phyloP scores from a whole-genome alignment of 2,797 vertebrate genomes.

The Pantherophis alleghaniensis region DNA sequence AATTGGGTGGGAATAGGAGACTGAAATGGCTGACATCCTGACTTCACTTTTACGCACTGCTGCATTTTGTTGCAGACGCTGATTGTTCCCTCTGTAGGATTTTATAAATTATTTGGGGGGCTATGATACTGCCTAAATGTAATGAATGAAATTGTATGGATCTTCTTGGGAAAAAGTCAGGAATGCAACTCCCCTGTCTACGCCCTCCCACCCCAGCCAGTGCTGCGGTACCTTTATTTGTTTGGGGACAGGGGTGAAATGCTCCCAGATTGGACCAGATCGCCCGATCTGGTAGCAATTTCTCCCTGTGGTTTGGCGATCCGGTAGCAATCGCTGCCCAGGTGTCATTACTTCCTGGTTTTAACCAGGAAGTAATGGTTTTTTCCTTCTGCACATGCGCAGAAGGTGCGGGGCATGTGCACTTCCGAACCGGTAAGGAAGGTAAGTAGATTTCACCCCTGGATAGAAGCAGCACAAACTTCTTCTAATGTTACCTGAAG shows the following conservation, averaged over 20 bases:
- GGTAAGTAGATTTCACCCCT: no score
- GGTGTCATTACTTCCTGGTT: no score
- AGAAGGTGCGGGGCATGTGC: no score
- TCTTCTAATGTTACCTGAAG: constrained; percentile 42
- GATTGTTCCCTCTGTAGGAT: neutral
- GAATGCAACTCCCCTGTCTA: no score
- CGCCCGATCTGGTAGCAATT: no score
- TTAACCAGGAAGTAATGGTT: no score
- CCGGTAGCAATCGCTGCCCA: no score
- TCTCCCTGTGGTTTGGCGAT: no score
- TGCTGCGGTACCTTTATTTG: neutral
- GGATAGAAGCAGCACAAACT: neutral
- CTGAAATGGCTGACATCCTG: neutral
- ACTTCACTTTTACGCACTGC: neutral
- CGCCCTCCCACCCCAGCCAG: no score
- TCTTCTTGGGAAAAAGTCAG: neutral
- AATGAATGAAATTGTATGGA: neutral
- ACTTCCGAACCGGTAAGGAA: no score
- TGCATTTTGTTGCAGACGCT: neutral
- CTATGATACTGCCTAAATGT: neutral
- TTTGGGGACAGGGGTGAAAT: neutral
- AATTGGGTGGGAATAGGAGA: neutral
- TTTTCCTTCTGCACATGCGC: no score
- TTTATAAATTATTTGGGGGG: neutral
- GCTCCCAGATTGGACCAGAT: no score